phyloP scores from a whole-genome alignment of 2,113 vertebrate species.

The Chamaea fasciata region DNA sequence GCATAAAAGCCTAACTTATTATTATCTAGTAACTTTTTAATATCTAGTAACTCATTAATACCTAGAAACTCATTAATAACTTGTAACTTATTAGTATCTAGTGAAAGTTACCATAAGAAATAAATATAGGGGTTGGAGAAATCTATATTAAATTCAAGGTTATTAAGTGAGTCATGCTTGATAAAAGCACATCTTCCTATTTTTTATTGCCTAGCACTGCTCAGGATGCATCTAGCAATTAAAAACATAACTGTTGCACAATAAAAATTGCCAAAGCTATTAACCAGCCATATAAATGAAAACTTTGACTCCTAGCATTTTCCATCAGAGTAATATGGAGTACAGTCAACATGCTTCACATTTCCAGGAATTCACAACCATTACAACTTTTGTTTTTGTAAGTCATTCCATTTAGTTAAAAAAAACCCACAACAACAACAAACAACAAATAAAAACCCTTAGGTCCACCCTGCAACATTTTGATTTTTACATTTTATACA shows the following conservation, averaged over 20 bases:
- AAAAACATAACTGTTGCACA: not conserved
- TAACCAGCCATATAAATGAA: constrained; percentile 2
- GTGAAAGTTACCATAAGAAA: not conserved
- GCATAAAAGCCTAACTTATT: not conserved
- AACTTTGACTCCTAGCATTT: not conserved
- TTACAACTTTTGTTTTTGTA: not conserved
- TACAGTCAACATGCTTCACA: not conserved
- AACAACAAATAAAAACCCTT: not conserved
- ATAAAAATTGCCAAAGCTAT: constrained; percentile 20
- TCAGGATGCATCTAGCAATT: not conserved
- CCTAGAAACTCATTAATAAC: not conserved
- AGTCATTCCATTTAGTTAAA: not conserved
- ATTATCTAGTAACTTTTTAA: not conserved
- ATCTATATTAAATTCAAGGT: not conserved
- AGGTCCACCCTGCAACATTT: not conserved
- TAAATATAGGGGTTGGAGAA: not conserved
- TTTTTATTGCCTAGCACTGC: not conserved
- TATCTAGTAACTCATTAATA: not conserved
- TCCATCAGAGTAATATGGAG: not conserved
- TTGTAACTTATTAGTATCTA: not conserved
- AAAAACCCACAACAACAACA: not conserved
- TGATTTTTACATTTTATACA: too few relatives aligned
- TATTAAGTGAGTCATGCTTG: not conserved
- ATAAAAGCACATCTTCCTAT: not conserved
- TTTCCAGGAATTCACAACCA: not conserved